Percentiles rank a stretch among this genome's conserved stretches.
Conservation (phyloP, 2,113 vertebrate genomes). For the Mormyrus lacerda region DNA sequence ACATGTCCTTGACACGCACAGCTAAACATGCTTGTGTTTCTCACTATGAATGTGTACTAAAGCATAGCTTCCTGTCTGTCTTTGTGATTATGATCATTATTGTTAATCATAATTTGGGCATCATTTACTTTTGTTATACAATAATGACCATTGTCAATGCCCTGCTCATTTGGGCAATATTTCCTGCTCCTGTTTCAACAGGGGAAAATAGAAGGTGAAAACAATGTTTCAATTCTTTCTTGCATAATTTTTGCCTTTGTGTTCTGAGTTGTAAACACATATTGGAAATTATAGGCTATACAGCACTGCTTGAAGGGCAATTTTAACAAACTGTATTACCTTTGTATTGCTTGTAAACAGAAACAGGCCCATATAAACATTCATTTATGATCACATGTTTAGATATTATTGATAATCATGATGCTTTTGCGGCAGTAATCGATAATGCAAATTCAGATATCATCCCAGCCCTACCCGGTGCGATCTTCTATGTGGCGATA, state of each 20-base stretch:
- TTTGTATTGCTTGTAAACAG: not conserved
- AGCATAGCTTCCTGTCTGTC: not conserved
- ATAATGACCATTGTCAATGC: not conserved
- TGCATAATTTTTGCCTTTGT: not conserved
- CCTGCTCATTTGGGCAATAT: not conserved
- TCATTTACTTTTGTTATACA: not conserved
- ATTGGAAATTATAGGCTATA: not conserved
- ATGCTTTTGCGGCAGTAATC: not conserved
- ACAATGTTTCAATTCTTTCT: not conserved
- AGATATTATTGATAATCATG: not conserved
- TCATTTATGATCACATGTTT: not conserved
- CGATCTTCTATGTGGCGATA: not conserved
- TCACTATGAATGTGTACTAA: not conserved
- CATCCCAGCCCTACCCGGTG: too few species aligned
- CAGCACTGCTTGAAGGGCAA: not conserved
- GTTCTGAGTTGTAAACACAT: not conserved
- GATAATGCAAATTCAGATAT: not conserved
- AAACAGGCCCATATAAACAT: not conserved
- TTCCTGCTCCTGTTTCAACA: not conserved
- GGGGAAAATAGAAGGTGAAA: not conserved
- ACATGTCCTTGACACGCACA: not conserved
- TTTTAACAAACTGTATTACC: not conserved
- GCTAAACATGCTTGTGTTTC: not conserved
- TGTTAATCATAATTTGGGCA: not conserved
- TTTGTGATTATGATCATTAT: not conserved